Evolutionary conservation across 2,888 invertebrate genomes (phyloP), one percentile per base, ranked within the genome.

Genomic region (Orthosia gracilis): DNA sequence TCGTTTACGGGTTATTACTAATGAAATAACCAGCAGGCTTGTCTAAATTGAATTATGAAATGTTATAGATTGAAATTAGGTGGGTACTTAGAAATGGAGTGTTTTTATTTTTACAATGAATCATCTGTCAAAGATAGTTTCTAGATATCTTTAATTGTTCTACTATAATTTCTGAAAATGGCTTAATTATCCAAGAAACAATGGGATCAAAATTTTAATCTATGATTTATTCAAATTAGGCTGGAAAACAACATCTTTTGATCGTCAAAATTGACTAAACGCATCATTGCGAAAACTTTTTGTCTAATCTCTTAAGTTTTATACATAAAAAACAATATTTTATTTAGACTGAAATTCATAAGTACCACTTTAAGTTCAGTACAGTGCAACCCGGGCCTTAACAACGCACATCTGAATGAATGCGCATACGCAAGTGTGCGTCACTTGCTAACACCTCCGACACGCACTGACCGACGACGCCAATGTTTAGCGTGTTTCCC

Each of bases 391-490:
- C 49, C 50, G 55, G 59, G 57, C 78, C 72, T 80, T 73, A 85
- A 70, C 73, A 75, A 78, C 64, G 64, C 65, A 52, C 64, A 65
- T 54, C 57, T 86, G 77, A 87, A 86, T 86, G 86, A 80, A 72
- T 80, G 77, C 76, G 76, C 63, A n/a, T 9, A 69, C 78, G 73
- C 82, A 72, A 83, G 85, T 87, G 85, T 85, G 87, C 72, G 80
- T 82, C 80, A 75, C 69, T 58, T 73, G 89, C 88, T 89, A 89
- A 89, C 88, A 81, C 87, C 83, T 85, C 80, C 78, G 83, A 85
- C 93, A 94, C 91, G 91, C 90, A 86, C 85, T 84, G 89, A 83
- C 89, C 89, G 82, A 72, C 88, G 83, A 72, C 78, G 83, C 67
- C 88, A 82, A 71, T 76, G 82, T 83, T 87, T 84, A 85, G 83